Base-by-base conservation (phyloP, 2,888 invertebrate species). In the Tachina grossa region DNA sequence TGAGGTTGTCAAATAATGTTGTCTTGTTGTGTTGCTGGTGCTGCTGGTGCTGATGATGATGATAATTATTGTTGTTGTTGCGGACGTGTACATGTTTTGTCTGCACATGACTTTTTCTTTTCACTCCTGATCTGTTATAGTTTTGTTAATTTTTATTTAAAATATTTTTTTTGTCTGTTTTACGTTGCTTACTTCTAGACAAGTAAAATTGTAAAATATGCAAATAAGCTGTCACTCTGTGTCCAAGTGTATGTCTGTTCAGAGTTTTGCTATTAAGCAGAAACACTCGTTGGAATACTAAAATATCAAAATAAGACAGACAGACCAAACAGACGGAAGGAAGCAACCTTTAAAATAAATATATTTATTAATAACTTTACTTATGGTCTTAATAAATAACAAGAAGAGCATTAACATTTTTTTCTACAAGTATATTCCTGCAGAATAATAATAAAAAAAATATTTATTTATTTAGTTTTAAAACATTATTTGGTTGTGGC, bases 191-290 rank as follows among this genome's bases (percentile, higher is more conserved):
- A n/a, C 87, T 89, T 89, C 87, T 88, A 87, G 88, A 87, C 88
- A 88, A 88, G 88, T 87, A 88, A 89, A 90, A 90, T 91, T 89
- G 89, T 87, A 89, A 89, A 90, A 90, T 90, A 90, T 90, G 91
- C 90, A 90, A 90, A 90, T 90, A 87, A 90, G 89, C 83, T 82
- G 84, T 77, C 83, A 79, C 71, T 83, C 63, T 80, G 14, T 69
- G 80, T 75, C 79, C 68, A 75, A 75, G 63, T 61, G 55, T 63
- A 2, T 75, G 74, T 61, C 72, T 81, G 81, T 47, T 59, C 49
- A 72, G 71, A 85, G 66, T 66, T 68, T 72, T 69, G 22, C 75
- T 66, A 57, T 80, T 65, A 72, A 72, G 45, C 65, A 65, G 31
- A 61, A 53, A 82, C 31, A 31, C 53, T 61, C 71, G 13, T 65